Evolutionary conservation across 2,113 vertebrate genomes (phyloP), one percentile per base, ranked within the genome.

Genomic region (Meles meles): DNA sequence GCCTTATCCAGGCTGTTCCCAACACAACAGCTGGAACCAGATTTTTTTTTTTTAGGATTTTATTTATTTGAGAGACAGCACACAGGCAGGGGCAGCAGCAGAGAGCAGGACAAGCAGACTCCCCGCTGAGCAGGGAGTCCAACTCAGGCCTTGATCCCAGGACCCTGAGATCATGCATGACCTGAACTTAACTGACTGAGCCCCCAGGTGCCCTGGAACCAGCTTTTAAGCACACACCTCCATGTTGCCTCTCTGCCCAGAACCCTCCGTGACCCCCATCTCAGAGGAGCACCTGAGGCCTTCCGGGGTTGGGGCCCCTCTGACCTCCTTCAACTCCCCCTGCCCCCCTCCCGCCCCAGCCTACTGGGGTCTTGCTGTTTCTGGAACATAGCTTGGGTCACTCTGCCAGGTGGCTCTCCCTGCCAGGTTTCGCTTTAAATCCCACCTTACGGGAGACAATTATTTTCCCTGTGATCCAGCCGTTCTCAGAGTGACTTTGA

Each of bases 311-410:
- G 44, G 65, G 67, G 5, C 52, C 21, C 37, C 39, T 20, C 29
- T 5, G 29, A 20, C 29, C 37, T 27, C 76, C 4, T 12, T 10
- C 31, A 6, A 72, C 2, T 1, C 15, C 34, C 34, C 34, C 9
- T 3, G 4, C 52, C 5, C 25, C 25, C 8, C 12, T 4, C 8
- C 63, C 4, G 31, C n/a, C 0, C 4, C 47, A 12, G 49, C 47
- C 49, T 63, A 5, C 47, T 11, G 89, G 47, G 77, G 27, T 81
- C 61, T 44, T 47, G 42, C 74, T 52, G 59, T 23, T 15, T 37
- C 42, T 61, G 18, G 61, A 13, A 23, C 42, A n/a, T 13, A 2
- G 29, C 29, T 23, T 12, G 14, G 89, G 65, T 37, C 39, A 31
- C 12, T 39, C 31, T 37, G 39, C 81, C 42, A 17, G 55, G 67